phyloP scores from a whole-genome alignment of 2,113 vertebrate genomes.

The Podarcis cretensis region DNA sequence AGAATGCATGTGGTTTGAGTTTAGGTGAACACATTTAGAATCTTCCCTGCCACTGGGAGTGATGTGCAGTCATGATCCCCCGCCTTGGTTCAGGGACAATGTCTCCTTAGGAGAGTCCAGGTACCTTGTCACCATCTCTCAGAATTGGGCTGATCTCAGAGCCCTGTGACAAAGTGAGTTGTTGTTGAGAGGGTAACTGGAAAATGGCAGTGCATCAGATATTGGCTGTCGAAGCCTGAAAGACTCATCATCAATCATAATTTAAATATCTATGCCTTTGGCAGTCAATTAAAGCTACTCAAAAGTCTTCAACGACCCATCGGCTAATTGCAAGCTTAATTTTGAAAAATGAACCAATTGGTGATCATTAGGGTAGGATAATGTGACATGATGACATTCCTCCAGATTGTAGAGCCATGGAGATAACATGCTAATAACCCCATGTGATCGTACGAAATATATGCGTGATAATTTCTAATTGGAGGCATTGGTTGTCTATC shows the following conservation, averaged over 20 bases:
- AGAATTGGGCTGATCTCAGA: neutral
- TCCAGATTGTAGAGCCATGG: neutral
- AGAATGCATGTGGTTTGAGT: neutral
- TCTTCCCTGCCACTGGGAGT: neutral
- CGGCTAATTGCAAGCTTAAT: conserved; percentile 3
- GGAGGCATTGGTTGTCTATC: neutral
- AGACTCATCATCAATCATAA: neutral
- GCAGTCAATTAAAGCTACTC: conserved; percentile 8
- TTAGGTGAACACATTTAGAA: neutral
- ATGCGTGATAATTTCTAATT: neutral
- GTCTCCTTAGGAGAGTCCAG: neutral
- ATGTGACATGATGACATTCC: conserved; percentile 3
- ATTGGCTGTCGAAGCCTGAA: neutral
- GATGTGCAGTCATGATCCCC: neutral
- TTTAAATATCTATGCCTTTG: neutral
- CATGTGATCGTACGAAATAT: neutral
- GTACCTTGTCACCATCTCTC: neutral
- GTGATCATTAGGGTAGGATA: conserved; percentile 13
- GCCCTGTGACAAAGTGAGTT: no score
- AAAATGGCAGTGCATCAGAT: neutral
- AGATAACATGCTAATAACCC: neutral
- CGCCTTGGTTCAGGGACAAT: neutral
- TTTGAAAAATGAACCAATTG: conserved; percentile 3
- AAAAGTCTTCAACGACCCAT: neutral
- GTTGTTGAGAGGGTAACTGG: neutral